These are phyloP conservation scores for Brachionus sp. DNA, from an alignment of 1,140 invertebrate species.

Conservation along the genomic window DNA sequence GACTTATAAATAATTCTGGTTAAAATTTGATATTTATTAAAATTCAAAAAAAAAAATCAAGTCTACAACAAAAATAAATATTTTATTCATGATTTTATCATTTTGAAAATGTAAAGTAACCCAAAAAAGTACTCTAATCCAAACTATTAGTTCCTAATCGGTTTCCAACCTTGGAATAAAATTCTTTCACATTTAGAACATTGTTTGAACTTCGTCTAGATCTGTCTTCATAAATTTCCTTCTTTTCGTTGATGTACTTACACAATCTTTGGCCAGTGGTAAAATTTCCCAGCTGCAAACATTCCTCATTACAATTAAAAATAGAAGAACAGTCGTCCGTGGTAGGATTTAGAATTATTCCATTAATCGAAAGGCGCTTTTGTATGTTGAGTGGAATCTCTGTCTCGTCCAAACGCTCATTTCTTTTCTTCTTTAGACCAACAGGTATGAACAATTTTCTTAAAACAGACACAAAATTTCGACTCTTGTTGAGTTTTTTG, in stretches of 20 bases:
- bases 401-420: not conserved
- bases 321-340: slow-evolving; percentile 1
- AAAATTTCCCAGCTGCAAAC: not conserved
- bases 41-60: too few species aligned
- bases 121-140: not conserved
- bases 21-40: too few species aligned
- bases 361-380: not conserved
- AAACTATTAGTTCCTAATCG: slow-evolving; percentile 11
- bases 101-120: not conserved
- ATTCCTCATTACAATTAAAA: slow-evolving; percentile 9
- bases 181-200: not conserved
- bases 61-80: too few species aligned
- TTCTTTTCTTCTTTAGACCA: not conserved
- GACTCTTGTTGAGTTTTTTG: not conserved
- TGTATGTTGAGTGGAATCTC: not conserved
- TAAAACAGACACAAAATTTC: not conserved
- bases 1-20: too few species aligned
- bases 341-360: not conserved
- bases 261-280: not conserved
- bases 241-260: not conserved
- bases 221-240: not conserved
- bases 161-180: slow-evolving; percentile 45
- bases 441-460: not conserved
- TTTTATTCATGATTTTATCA: not conserved
- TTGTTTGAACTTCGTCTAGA: not conserved